Evolutionary conservation across 2,888 invertebrate species (phyloP), one percentile per base, ranked within the genome.

Genomic region (Diploptera punctata): DNA sequence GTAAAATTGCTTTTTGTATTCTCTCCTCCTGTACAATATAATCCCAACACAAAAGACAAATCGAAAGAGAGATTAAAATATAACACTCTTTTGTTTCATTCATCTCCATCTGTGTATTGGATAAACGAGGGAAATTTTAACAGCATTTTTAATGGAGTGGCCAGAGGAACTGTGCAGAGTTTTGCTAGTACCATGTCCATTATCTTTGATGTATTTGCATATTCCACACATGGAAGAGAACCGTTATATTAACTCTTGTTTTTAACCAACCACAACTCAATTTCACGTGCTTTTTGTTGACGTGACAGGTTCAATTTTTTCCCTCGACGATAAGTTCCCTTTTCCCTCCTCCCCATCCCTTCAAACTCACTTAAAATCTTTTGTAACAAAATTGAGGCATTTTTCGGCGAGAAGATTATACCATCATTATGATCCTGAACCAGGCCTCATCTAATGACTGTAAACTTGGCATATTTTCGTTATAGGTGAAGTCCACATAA

Each of bases 191-290:
- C 47, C n/a, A n/a, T n/a, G 29, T 57, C 57, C 57, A 57, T 57
- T 57, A 29, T 57, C 57, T 57, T 57, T 57, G 57, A 57, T 57
- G 57, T 57, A 57, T 57, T 57, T 57, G 57, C 57, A 57, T 57
- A 57, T 47, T 47, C 47, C 47, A 47, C 47, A 47, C 47, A 47
- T 47, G 47, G 47, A 47, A 47, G 47, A 26, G 26, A 57, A 24
- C n/a, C 57, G 29, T 9, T 57, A 24, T 57, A 57, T 57, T 57
- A 57, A 57, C 57, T 57, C 31, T 47, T 57, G 57, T 57, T 57
- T 57, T 29, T 29, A 57, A 29, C 57, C 29, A 57, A 57, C 57
- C 57, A 29, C 57, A 57, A 57, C 57, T 57, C 57, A 57, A 57
- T 57, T 57, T 57, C 57, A 57, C 26, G 24, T 54, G 54, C 54